Conservation (phyloP, 1,140 invertebrate species). For the Ceratina japonica region DNA sequence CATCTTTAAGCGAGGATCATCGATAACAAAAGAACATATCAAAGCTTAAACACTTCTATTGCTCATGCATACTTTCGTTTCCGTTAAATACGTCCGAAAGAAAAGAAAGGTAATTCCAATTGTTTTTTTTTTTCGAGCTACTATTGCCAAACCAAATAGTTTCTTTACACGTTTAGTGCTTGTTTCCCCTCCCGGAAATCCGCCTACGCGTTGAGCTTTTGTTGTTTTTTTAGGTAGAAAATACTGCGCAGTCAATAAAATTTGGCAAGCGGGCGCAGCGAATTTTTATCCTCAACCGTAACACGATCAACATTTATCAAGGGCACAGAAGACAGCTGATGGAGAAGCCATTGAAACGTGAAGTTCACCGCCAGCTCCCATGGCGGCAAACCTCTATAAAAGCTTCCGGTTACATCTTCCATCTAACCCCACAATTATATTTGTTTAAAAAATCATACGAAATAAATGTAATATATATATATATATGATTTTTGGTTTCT, state of each 20-base stretch:
- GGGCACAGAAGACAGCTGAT: constrained; percentile 23
- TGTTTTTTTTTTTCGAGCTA: not conserved
- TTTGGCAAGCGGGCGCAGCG: constrained; percentile 59
- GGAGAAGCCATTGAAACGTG: constrained; percentile 17
- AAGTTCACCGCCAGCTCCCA: constrained; percentile 62
- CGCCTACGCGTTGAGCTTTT: constrained; percentile 67
- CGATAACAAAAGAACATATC: not conserved
- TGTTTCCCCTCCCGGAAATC: constrained; percentile 57
- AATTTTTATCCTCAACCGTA: constrained; percentile 26
- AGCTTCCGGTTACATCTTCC: not conserved
- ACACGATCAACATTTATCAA: not conserved
- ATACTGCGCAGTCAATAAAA: constrained; percentile 70
- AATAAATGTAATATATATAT: not conserved
- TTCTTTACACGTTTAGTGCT: constrained; percentile 13
- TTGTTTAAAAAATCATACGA: not conserved
- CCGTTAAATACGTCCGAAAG: not conserved
- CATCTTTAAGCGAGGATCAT: constrained; percentile 45
- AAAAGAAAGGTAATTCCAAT: not conserved
- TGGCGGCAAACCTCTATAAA: constrained; percentile 44
- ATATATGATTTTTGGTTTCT: not conserved
- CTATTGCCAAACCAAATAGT: not conserved
- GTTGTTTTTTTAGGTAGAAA: constrained; percentile 63
- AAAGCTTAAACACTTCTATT: constrained; percentile 19
- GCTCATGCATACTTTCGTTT: not conserved
- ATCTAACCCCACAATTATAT: constrained; percentile 9